Percentiles rank a stretch among this genome's conserved stretches.
These are phyloP conservation scores for Cataglyphis rosenhaueri DNA, from an alignment of 2,888 invertebrate species.

Conservation along the genomic window DNA sequence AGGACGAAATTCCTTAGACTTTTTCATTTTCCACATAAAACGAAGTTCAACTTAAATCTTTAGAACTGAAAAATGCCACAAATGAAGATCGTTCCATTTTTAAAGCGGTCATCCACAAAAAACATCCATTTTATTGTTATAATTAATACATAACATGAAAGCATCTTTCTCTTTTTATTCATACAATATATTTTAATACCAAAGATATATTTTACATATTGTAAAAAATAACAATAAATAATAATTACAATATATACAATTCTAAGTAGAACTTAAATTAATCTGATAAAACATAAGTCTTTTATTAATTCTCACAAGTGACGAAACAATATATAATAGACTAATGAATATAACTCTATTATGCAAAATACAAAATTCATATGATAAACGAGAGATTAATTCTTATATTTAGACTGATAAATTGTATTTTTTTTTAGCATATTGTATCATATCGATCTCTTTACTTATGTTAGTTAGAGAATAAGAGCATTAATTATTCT, in stretches of 20 bases:
- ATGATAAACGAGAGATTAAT: conserved; percentile 43
- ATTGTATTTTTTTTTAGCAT: neutral
- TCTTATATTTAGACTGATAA: conserved; percentile 48
- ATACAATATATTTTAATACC: neutral
- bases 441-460: conserved; percentile 36
- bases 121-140: neutral
- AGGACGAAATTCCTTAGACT: no score
- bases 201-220: neutral
- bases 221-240: neutral
- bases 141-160: neutral
- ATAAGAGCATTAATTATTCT: conserved; percentile 40
- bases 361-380: conserved; percentile 58
- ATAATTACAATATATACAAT: neutral
- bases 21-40: no score
- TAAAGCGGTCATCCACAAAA: neutral
- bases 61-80: no score
- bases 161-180: neutral
- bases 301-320: conserved; percentile 57
- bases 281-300: conserved; percentile 33
- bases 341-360: conserved; percentile 31
- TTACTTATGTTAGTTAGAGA: conserved; percentile 25
- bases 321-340: conserved; percentile 30
- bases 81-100: neutral
- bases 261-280: conserved; percentile 26
- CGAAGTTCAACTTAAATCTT: no score